Evolutionary conservation across 2,113 vertebrate species (phyloP).

Genomic region (Nasalis larvatus): DNA sequence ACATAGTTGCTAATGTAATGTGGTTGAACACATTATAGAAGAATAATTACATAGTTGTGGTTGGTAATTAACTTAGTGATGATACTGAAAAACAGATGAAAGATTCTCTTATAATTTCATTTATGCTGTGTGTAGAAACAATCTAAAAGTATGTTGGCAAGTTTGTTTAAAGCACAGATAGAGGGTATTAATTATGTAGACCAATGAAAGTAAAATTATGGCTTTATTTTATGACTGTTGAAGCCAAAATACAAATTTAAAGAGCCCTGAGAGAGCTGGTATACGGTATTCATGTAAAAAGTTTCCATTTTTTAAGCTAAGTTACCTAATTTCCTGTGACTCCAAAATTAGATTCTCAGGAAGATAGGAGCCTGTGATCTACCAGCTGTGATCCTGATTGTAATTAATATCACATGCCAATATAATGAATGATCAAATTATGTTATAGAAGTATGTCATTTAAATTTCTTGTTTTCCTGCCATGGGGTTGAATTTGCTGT

Average conservation of each 20-base stretch:
- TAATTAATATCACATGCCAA: background rate
- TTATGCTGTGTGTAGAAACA: background rate
- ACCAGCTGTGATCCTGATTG: background rate
- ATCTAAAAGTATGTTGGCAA: background rate
- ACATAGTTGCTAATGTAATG: too few species aligned
- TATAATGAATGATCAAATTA: conserved; percentile 10
- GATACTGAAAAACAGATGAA: background rate
- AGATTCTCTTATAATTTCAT: background rate
- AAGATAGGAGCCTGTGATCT: background rate
- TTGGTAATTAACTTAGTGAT: background rate
- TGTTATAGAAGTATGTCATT: conserved; percentile 28
- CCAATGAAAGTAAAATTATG: background rate
- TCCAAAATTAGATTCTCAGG: conserved; percentile 32
- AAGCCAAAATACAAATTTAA: background rate
- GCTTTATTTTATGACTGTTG: background rate
- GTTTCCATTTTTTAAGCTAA: conserved; percentile 13
- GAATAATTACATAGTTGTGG: too few species aligned
- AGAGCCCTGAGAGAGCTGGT: background rate
- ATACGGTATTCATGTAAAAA: background rate
- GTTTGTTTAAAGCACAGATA: background rate
- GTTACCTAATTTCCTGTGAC: background rate
- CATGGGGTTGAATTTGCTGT: background rate
- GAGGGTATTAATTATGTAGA: background rate
- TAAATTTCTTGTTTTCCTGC: conserved; percentile 24
- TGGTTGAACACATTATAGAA: too few species aligned